Base-by-base conservation (phyloP, 2,888 invertebrate species). In the Drosophila fungiperda region DNA sequence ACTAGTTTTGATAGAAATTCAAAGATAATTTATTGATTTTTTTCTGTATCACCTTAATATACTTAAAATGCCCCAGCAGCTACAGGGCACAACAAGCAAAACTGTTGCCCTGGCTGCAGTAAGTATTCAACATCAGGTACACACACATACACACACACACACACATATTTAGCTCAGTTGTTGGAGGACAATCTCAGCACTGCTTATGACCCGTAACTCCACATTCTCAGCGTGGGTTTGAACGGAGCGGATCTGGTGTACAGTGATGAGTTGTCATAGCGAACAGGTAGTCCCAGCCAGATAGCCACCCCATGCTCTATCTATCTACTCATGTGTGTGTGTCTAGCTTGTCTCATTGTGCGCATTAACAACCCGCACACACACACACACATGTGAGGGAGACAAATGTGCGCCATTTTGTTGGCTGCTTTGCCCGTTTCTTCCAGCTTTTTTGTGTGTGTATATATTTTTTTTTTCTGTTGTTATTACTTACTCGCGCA, bases 401-500 rank as follows among this genome's bases (percentile, higher is more conserved):
- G 54, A 79, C 62, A 80, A 84, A 84, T 85, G 84, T 78, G 80
- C 87, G 78, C 82, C 82, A 83, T 87, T 84, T 81, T 83, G 85
- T 78, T 76, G 75, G 71, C 52, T 68, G 71, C 52, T 68, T 71
- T 76, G 71, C 61, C 70, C 68, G 73, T 60, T 60, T 60, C 73
- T 71, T 59, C 42, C 48, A 66, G 50, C 50, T 36, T 11, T 55
- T 29, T 42, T 54, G 26, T 42, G 35, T 67, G 20, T 50, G 45
- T 52, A 26, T n/a, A 32, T 54, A 35, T 63, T 29, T 63, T 36
- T 63, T n/a, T 69, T 59, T 80, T 67, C 68, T 73, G 70, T 71
- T 78, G 77, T 87, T 85, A 85, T 85, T 84, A 87, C 85, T 85
- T 87, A 83, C 87, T 85, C 85, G 85, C 87, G 87, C 86, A 87